These are phyloP conservation scores for Labeo catla DNA, from an alignment of 2,113 vertebrate genomes.

Conservation along the genomic window DNA sequence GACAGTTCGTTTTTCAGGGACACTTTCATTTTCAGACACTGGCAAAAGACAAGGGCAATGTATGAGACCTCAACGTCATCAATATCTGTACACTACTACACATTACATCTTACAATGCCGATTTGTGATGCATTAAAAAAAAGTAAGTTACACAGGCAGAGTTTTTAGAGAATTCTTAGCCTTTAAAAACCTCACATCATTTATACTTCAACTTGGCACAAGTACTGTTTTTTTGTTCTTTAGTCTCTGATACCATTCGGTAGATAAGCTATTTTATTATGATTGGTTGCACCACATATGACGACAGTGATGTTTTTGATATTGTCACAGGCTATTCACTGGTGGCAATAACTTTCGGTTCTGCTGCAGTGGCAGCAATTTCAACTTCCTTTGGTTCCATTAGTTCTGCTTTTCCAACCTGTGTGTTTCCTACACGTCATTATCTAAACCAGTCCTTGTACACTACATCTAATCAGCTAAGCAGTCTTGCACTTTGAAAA, in stretches of 20 bases:
- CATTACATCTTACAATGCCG: background rate
- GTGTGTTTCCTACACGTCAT: background rate
- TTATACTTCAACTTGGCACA: background rate
- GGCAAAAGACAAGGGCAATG: background rate
- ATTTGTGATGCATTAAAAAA: background rate
- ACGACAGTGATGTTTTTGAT: background rate
- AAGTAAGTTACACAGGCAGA: background rate
- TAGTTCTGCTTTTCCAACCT: constrained; percentile 23
- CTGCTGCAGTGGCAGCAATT: background rate
- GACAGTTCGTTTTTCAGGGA: fast-evolving
- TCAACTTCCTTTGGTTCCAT: background rate
- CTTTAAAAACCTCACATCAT: background rate
- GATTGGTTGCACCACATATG: too few species aligned
- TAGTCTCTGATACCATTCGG: background rate
- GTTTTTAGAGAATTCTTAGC: background rate
- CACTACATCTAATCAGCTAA: background rate
- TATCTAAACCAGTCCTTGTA: background rate
- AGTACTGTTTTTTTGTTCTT: background rate
- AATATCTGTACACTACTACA: background rate
- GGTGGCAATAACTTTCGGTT: background rate
- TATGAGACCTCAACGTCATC: background rate
- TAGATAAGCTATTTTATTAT: constrained; percentile 10
- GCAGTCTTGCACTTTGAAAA: background rate
- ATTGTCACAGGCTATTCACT: background rate
- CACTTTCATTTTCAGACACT: fast-evolving